A percentile compares a stretch with the other conserved stretches of the same genome.
phyloP scores from a whole-genome alignment of 2,888 invertebrate genomes.

The Apantesis nais region DNA sequence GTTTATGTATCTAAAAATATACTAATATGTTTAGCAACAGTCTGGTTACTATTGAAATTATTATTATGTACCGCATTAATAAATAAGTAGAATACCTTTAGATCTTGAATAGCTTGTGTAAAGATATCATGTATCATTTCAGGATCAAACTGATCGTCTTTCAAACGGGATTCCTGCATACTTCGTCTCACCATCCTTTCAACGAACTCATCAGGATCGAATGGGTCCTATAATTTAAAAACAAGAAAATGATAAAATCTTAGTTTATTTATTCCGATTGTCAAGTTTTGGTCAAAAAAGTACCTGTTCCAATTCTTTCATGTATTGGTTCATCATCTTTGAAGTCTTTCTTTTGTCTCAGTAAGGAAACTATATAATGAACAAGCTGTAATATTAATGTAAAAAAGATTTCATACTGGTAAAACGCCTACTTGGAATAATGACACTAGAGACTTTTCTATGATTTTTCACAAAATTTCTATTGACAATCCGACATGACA shows the following conservation, averaged over 20 bases:
- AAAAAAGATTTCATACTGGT: background rate
- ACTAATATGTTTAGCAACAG: background rate
- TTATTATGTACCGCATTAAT: background rate
- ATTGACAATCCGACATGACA: background rate
- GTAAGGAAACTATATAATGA: conserved; percentile 1
- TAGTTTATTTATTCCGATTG: background rate
- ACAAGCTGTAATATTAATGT: background rate
- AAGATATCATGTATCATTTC: conserved; percentile 95
- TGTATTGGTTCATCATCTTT: conserved; percentile 95
- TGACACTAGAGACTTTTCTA: conserved; percentile 1
- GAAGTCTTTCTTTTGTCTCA: conserved; percentile 1
- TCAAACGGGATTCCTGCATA: conserved; percentile 90
- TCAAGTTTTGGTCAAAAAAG: conserved; percentile 31
- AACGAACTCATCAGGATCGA: conserved; percentile 98
- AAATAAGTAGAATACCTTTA: conserved; percentile 68
- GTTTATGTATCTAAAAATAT: too few species aligned
- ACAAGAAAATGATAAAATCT: background rate
- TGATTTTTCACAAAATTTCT: background rate
- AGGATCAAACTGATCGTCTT: conserved; percentile 91
- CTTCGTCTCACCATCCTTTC: conserved; percentile 98
- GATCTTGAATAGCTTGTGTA: conserved; percentile 95
- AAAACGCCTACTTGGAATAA: conserved; percentile 18
- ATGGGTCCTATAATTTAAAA: conserved; percentile 92
- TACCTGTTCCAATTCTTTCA: conserved; percentile 95
- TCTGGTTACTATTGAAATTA: background rate